Evolutionary conservation across 2,888 invertebrate genomes (phyloP), one percentile per base, ranked within the genome.

Genomic region (Blastobasis adustella): DNA sequence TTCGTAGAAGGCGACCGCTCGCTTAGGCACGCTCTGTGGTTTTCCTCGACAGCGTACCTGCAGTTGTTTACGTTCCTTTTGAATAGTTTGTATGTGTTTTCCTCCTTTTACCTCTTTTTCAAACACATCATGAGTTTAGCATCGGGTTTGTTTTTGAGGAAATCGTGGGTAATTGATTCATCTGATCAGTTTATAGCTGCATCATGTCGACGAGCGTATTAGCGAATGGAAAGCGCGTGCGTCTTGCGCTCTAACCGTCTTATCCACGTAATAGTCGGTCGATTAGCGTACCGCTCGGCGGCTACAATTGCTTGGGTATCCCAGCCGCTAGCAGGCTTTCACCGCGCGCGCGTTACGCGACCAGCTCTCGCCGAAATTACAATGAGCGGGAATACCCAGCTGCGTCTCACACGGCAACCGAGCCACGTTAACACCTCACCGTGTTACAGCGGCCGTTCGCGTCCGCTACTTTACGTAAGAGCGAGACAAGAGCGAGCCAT

Each of bases 301-400:
- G 55, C 54, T 60, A 62, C 64, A 64, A 63, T 61, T 57, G 65
- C 54, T 59, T 72, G 76, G 71, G 61, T 71, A 74, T 67, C 67
- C 76, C 76, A 58, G 59, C 45, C 51, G 46, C n/a, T 42, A 7
- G 40, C 55, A 49, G 54, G 78, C 83, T 83, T 83, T 82, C 84
- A 76, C 83, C 72, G 57, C 55, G 57, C 62, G 55, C 56, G 66
- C 56, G 63, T 71, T 72, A 69, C 64, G 70, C 65, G 72, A 69
- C 58, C 41, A 36, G 23, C 67, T 61, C 56, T 58, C 63, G 59
- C 54, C 63, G 62, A 59, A 63, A 65, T 54, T 3, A 46, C 41
- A 47, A 47, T 36, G 41, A 56, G 54, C 73, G 83, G 84, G 72
- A 82, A 76, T 79, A 79, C 79, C 82, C 82, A 79, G 45, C 54